Base-by-base conservation (phyloP, 2,113 vertebrate genomes). In the Dolichallabes microphthalmus region DNA sequence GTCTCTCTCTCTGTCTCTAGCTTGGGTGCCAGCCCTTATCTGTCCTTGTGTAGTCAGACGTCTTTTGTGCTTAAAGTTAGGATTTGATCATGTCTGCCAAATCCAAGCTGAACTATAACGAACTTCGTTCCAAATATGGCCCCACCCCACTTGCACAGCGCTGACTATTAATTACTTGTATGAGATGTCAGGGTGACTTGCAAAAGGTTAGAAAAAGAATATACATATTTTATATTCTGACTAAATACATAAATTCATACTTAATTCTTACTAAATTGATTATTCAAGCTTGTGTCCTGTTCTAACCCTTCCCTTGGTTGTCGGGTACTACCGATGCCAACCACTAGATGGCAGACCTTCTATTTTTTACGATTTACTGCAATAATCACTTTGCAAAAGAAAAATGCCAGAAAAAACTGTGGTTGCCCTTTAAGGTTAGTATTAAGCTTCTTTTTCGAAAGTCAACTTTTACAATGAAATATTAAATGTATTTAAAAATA, bases 331-430 rank as follows among this genome's bases (percentile, higher is more conserved):
- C 22, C 32, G 32, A 25, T 25, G 20, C 58, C 13, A 35, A 66
- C 83, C 83, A 78, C 64, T 61, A 80, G 73, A 35, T 73, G 73
- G 77, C 57, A 81, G 68, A 20, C 32, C 60, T 74, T 5, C 12
- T 27, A 17, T 86, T 53, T 50, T 6, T n/a, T 71, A n/a, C 27
- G n/a, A 39, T 71, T 55, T 58, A n/a, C 27, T 39, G n/a, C 74
- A 20, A 20, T 11, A 68, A 20, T 15, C 63, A 32, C 27, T 69
- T 82, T 17, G 30, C 15, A 61, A 27, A 25, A 17, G 2, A 39
- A 27, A 45, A 50, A 64, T n/a, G 22, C 7, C 25, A 52, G 30
- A 53, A 53, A 53, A 53, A 17, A 5, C 71, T 22, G 9, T 52
- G 39, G 39, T 25, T 52, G 71, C 13, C 4, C 20, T 25, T 74